Evolutionary conservation across 2,888 invertebrate species (phyloP).

Genomic region (Xestoiulus laeticollis): DNA sequence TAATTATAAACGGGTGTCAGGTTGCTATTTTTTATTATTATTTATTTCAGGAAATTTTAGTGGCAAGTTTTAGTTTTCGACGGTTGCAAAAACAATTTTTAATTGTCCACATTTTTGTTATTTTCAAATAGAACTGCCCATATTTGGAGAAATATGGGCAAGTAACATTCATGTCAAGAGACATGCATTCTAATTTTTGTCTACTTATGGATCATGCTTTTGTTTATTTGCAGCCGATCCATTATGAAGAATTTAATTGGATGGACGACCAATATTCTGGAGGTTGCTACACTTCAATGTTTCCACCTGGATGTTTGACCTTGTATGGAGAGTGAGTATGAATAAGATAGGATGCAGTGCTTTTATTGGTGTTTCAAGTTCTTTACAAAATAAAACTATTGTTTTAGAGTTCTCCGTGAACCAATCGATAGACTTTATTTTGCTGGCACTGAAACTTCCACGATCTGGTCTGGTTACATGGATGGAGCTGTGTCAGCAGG

Average conservation of each 20-base stretch:
- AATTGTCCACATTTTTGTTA: neutral
- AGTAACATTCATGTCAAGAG: no score
- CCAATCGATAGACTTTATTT: conserved; percentile 60
- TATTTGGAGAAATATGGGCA: no score
- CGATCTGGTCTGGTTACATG: conserved; percentile 59
- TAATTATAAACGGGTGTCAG: no score
- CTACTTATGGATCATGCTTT: no score
- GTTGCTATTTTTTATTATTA: no score
- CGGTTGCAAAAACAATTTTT: no score
- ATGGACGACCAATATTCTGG: conserved; percentile 62
- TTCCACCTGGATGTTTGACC: conserved; percentile 63
- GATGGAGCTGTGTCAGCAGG: conserved; percentile 59
- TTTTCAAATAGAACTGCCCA: no score
- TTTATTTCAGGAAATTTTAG: no score
- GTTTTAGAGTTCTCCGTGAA: conserved; percentile 60
- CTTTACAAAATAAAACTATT: conserved; percentile 23
- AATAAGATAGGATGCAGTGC: no score
- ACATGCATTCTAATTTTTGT: no score
- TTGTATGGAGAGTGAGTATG: conserved; percentile 61
- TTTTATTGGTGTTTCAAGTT: neutral
- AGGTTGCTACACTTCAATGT: conserved; percentile 62
- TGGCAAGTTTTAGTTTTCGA: no score
- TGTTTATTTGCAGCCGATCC: conserved; percentile 58
- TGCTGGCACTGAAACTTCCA: conserved; percentile 60
- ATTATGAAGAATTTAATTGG: conserved; percentile 63